phyloP scores from a whole-genome alignment of 2,113 vertebrate species.

The Reinhardtius hippoglossoides region DNA sequence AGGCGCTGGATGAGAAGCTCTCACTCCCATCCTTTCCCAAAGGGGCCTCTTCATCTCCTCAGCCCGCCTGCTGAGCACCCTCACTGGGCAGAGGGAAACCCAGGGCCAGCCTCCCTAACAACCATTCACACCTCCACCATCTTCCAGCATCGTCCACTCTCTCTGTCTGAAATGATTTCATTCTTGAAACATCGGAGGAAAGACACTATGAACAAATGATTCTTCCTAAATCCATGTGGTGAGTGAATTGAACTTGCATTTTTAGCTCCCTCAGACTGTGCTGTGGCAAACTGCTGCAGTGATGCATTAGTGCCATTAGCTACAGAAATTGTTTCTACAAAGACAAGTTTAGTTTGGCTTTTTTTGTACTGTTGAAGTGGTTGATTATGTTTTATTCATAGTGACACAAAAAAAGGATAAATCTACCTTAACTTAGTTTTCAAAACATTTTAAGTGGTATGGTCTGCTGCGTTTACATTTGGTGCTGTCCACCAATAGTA shows the following conservation, averaged over 20 bases:
- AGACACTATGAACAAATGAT: not conserved
- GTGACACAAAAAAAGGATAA: not conserved
- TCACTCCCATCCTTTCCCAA: constrained; percentile 30
- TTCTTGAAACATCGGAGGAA: not conserved
- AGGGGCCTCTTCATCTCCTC: constrained; percentile 21
- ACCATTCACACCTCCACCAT: not conserved
- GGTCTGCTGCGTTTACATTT: not conserved
- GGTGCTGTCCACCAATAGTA: not conserved
- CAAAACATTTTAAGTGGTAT: not conserved
- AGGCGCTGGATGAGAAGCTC: not conserved
- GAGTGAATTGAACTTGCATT: too few species aligned
- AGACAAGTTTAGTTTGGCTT: not conserved
- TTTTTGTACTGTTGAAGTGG: too few species aligned
- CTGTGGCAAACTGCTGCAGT: constrained; percentile 12
- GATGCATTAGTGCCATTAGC: constrained; percentile 4
- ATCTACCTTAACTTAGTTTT: too few species aligned
- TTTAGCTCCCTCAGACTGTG: not conserved
- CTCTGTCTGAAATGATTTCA: not conserved
- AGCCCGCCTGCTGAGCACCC: constrained; percentile 44
- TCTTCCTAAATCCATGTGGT: too few species aligned
- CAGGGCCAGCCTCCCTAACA: not conserved
- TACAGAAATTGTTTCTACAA: not conserved
- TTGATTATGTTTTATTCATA: not conserved
- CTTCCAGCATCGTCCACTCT: not conserved
- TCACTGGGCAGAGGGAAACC: constrained; percentile 31